Evolutionary conservation across 2,888 invertebrate species (phyloP).

Genomic region (Pharmacophagus antenor): DNA sequence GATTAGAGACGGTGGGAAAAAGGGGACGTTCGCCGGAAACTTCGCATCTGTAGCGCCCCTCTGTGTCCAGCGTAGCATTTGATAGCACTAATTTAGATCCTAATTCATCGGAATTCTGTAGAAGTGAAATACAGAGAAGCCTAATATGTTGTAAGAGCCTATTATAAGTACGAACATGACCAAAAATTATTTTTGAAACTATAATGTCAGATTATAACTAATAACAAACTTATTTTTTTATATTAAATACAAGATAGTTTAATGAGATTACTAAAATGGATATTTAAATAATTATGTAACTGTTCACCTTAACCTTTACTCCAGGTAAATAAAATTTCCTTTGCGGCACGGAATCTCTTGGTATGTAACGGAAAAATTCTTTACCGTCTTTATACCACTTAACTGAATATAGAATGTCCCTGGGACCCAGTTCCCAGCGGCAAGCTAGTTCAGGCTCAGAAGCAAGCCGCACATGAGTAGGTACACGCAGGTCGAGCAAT

Average conservation of each 20-base stretch:
- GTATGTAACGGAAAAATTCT: slow-evolving; percentile 89
- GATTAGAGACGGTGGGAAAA: slow-evolving; percentile 85
- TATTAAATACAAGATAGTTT: too few relatives aligned
- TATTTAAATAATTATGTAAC: background rate
- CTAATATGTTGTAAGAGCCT: background rate
- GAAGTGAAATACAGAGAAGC: background rate
- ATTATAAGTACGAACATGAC: too few relatives aligned
- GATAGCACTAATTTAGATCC: slow-evolving; percentile 81
- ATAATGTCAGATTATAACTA: too few relatives aligned
- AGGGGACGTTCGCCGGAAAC: slow-evolving; percentile 87
- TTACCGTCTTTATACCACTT: slow-evolving; percentile 92
- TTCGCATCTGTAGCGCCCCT: slow-evolving; percentile 86
- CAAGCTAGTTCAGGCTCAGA: slow-evolving; percentile 85
- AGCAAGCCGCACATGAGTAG: slow-evolving; percentile 85
- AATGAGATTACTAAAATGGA: too few relatives aligned
- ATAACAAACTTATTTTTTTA: too few relatives aligned
- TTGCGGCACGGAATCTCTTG: slow-evolving; percentile 86
- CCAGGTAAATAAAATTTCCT: slow-evolving; percentile 86
- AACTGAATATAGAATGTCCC: slow-evolving; percentile 88
- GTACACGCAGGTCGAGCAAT: slow-evolving; percentile 86
- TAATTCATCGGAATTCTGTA: slow-evolving; percentile 78
- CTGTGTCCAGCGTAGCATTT: slow-evolving; percentile 82
- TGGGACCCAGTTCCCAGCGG: slow-evolving; percentile 85
- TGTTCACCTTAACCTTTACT: slow-evolving; percentile 76
- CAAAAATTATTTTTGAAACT: too few relatives aligned